These are phyloP conservation scores for Odontesthes bonariensis DNA, from an alignment of 2,113 vertebrate species.

Conservation along the genomic window DNA sequence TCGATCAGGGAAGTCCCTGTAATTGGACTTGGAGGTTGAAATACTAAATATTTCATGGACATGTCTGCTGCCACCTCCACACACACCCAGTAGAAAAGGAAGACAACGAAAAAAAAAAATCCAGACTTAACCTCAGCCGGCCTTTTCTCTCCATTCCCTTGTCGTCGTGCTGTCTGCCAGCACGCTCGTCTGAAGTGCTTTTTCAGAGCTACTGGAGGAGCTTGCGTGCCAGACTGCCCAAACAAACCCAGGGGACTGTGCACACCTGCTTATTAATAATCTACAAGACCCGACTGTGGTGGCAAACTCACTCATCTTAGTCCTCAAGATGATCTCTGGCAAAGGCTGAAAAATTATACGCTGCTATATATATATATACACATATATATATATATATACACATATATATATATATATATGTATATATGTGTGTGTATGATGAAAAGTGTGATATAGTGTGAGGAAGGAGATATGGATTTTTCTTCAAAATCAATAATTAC, in stretches of 20 bases:
- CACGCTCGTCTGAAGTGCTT: conserved; percentile 40
- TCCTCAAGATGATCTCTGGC: conserved; percentile 33
- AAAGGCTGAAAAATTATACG: background rate
- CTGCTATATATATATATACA: too few species aligned
- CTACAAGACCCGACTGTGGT: conserved; percentile 27
- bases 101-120: background rate
- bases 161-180: conserved; percentile 35
- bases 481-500: background rate
- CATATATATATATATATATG: too few species aligned
- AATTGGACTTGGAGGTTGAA: conserved; percentile 51
- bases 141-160: conserved; percentile 27
- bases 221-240: conserved; percentile 57
- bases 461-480: background rate
- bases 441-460: background rate
- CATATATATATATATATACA: too few species aligned
- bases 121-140: conserved; percentile 18
- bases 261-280: conserved; percentile 73
- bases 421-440: too few species aligned
- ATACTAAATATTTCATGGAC: conserved; percentile 69
- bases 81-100: background rate
- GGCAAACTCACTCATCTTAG: conserved; percentile 39
- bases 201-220: conserved; percentile 36
- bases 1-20: conserved; percentile 51
- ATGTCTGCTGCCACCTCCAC: conserved; percentile 28
- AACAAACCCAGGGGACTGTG: conserved; percentile 34